Evolutionary conservation across 2,113 vertebrate species (phyloP).

Genomic region (Cottus gobio): DNA sequence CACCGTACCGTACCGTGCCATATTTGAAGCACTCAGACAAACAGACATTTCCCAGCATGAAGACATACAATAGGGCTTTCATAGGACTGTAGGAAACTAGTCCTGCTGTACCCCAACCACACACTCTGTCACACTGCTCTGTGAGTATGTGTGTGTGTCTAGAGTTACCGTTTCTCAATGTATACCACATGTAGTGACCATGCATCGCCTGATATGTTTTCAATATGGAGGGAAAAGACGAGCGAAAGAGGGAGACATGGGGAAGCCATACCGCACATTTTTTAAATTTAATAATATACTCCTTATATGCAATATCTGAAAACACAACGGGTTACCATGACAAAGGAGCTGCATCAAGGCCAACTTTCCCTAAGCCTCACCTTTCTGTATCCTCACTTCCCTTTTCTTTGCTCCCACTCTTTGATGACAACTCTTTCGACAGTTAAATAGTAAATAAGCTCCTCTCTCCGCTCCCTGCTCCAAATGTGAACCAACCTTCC

Average conservation of each 20-base stretch:
- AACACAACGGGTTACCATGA: conserved; percentile 55
- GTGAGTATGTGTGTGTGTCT: conserved; percentile 46
- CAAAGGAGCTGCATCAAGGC: conserved; percentile 2
- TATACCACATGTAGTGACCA: conserved; percentile 73
- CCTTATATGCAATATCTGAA: conserved; percentile 53
- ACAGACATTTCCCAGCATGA: conserved; percentile 61
- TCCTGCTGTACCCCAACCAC: conserved; percentile 63
- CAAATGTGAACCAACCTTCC: conserved; percentile 37
- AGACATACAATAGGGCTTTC: conserved; percentile 73
- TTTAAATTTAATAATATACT: conserved; percentile 48
- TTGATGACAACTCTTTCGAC: conserved; percentile 53
- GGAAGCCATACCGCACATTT: conserved; percentile 17
- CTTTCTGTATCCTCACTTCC: conserved; percentile 38
- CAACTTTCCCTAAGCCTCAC: conserved; percentile 31
- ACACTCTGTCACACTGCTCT: conserved; percentile 66
- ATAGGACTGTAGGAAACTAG: conserved; percentile 63
- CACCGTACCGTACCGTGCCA: conserved; percentile 34
- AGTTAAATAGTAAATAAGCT: conserved; percentile 62
- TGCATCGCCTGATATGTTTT: conserved; percentile 72
- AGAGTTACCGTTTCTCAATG: conserved; percentile 68
- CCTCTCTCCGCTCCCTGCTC: conserved; percentile 33
- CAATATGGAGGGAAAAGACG: conserved; percentile 57
- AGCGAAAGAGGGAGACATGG: conserved; percentile 20
- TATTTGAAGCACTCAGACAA: conserved; percentile 61
- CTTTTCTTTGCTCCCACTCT: conserved; percentile 28